A percentile compares a stretch with the other conserved stretches of the same genome.
These are phyloP conservation scores for Bedellia somnulentella DNA, from an alignment of 2,888 invertebrate species.

Conservation along the genomic window DNA sequence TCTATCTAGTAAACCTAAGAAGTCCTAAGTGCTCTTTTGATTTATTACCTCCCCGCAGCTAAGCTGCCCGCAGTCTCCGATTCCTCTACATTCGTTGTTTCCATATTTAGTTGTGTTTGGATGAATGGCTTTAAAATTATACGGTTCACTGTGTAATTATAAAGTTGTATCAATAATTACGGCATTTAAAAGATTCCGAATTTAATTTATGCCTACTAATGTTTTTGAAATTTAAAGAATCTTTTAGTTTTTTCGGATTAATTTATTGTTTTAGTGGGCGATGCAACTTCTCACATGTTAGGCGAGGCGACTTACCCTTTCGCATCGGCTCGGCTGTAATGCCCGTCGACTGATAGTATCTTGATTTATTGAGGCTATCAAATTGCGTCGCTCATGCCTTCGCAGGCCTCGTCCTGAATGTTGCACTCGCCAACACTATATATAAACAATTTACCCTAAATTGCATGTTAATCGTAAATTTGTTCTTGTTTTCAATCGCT, in stretches of 20 bases:
- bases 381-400: conserved; percentile 14
- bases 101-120: conserved; percentile 55
- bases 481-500: too few species aligned
- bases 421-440: too few species aligned
- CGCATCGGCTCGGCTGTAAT: conserved; percentile 35
- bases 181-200: conserved; percentile 32
- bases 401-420: conserved; percentile 5
- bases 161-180: conserved; percentile 41
- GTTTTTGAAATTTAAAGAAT: conserved; percentile 5
- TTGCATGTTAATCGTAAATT: too few species aligned
- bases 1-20: conserved; percentile 62
- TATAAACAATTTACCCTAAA: too few species aligned
- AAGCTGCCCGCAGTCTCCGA: conserved; percentile 51
- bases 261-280: conserved; percentile 7
- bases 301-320: conserved; percentile 34
- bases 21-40: conserved; percentile 54
- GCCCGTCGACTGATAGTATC: conserved; percentile 48
- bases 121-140: conserved; percentile 53
- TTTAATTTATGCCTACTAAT: conserved; percentile 25
- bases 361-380: conserved; percentile 52
- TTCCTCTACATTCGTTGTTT: conserved; percentile 38
- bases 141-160: conserved; percentile 44
- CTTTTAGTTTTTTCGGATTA: conserved; percentile 1
- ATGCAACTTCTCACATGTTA: conserved; percentile 12
- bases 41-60: conserved; percentile 44